Evolutionary conservation across 2,797 vertebrate species (phyloP).

Genomic region (Chloroceryle amazona): DNA sequence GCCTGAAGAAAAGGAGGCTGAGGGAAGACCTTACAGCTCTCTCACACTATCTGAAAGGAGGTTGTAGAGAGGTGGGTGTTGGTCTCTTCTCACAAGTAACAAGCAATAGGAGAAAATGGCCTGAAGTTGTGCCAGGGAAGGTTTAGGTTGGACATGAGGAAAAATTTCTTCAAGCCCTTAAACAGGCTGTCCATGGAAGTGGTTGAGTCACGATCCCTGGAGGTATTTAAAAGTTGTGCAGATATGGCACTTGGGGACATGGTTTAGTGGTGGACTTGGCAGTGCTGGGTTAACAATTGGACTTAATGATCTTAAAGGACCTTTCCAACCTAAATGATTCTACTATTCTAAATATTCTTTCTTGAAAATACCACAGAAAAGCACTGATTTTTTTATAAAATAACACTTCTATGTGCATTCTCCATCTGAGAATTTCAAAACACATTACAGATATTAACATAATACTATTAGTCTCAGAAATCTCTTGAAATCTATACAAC

Average conservation of each 20-base stretch:
- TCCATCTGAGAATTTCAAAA: background rate
- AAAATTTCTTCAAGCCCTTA: background rate
- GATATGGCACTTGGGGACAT: background rate
- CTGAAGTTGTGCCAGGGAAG: background rate
- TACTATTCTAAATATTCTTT: background rate
- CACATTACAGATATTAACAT: background rate
- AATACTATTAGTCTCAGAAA: background rate
- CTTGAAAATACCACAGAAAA: background rate
- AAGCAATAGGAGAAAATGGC: background rate
- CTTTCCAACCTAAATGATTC: background rate
- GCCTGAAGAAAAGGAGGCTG: background rate
- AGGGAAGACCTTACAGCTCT: background rate
- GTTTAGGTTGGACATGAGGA: background rate
- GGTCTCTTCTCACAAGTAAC: background rate
- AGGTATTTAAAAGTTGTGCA: background rate
- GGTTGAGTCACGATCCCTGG: background rate
- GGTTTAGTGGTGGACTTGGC: background rate
- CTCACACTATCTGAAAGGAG: no score
- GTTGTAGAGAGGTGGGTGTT: no score
- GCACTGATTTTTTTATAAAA: background rate
- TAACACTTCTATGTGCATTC: background rate
- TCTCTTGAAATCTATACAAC: conserved; percentile 4
- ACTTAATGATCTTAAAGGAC: background rate
- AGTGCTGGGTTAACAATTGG: background rate
- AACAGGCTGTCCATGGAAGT: background rate